Evolutionary conservation across 2,888 invertebrate species (phyloP).

Genomic region (Conops quadrifasciatus): DNA sequence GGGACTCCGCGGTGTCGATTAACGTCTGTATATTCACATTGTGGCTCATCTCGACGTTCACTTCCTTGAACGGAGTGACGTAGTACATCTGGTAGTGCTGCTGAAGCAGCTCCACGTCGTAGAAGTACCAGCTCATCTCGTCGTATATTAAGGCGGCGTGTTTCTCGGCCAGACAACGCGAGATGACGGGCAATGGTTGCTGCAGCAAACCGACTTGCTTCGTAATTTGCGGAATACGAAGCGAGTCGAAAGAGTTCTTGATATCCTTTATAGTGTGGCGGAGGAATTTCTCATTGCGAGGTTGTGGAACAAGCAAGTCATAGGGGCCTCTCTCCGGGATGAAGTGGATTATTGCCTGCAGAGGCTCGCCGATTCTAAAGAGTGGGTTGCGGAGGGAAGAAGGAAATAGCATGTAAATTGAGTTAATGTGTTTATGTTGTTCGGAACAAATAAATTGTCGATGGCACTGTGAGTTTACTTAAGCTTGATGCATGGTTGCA

Average conservation of each 20-base stretch:
- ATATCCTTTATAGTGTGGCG: slow-evolving; percentile 46
- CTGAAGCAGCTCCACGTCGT: slow-evolving; percentile 54
- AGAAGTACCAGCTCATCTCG: slow-evolving; percentile 55
- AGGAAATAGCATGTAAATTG: slow-evolving; percentile 6
- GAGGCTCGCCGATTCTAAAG: slow-evolving; percentile 46
- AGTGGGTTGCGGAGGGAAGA: background rate
- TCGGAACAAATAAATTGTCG: slow-evolving; percentile 18
- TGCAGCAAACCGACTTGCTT: slow-evolving; percentile 56
- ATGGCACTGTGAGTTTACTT: background rate
- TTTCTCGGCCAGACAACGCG: slow-evolving; percentile 50
- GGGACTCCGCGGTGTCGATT: slow-evolving; percentile 44
- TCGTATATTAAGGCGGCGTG: slow-evolving; percentile 50
- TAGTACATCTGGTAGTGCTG: slow-evolving; percentile 54
- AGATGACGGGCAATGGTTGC: slow-evolving; percentile 54
- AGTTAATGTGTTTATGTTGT: slow-evolving; percentile 14
- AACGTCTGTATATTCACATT: slow-evolving; percentile 36
- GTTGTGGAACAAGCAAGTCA: slow-evolving; percentile 52
- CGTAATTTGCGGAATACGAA: slow-evolving; percentile 46
- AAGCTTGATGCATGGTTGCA: slow-evolving; percentile 35
- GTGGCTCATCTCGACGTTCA: slow-evolving; percentile 48
- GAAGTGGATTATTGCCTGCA: slow-evolving; percentile 56
- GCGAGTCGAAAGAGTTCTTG: slow-evolving; percentile 45
- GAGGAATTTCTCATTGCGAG: slow-evolving; percentile 46
- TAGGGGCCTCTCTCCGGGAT: slow-evolving; percentile 53
- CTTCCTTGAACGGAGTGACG: slow-evolving; percentile 48